phyloP scores from a whole-genome alignment of 2,888 invertebrate species.

The Helicoverpa assulta region DNA sequence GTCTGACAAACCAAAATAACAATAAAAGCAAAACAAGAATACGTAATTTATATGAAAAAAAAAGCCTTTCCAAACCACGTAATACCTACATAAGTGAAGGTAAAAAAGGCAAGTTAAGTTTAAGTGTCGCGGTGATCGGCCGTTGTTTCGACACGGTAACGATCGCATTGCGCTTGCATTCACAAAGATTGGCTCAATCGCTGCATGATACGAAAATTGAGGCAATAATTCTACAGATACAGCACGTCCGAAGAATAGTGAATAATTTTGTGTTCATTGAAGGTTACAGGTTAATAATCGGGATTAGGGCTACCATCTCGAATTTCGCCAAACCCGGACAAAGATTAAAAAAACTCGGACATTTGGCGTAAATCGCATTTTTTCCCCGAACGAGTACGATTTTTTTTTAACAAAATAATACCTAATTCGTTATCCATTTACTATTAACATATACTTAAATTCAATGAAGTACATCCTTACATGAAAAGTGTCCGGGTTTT shows the following conservation, averaged over 20 bases:
- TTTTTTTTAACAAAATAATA: too few species aligned
- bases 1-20: too few species aligned
- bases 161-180: constrained; percentile 30
- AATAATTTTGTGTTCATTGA: not conserved
- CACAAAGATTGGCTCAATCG: constrained; percentile 19
- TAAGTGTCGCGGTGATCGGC: constrained; percentile 26
- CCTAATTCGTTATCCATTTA: too few species aligned
- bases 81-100: constrained; percentile 31
- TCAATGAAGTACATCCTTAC: too few species aligned
- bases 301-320: too few species aligned
- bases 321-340: too few species aligned
- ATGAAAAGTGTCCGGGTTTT: too few species aligned
- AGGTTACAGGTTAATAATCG: not conserved
- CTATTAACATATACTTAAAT: too few species aligned
- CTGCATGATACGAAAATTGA: constrained; percentile 25
- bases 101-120: constrained; percentile 23
- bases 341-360: too few species aligned
- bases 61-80: constrained; percentile 26
- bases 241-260: not conserved
- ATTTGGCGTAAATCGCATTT: too few species aligned
- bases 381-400: too few species aligned
- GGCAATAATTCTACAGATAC: constrained; percentile 1
- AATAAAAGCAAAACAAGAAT: too few species aligned
- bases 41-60: not conserved
- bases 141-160: constrained; percentile 40